Base-by-base conservation (phyloP, 2,888 invertebrate genomes). In the Limnephilus auricula region DNA sequence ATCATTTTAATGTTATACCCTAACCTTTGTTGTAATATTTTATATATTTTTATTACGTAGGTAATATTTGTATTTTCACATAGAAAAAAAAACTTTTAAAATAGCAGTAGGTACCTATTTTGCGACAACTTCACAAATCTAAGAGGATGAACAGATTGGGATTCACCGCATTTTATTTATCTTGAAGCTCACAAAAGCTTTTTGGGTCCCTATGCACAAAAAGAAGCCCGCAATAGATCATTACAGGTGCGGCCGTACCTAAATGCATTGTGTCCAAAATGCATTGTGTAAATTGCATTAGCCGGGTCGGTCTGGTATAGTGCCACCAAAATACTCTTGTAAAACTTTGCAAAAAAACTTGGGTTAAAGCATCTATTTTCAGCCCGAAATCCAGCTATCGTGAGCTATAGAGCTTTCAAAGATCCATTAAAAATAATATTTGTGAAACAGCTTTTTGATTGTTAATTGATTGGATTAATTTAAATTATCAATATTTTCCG, bases 221-320 rank as follows among this genome's bases (percentile, higher is more conserved):
- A 91, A 90, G 84, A 91, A 65, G 37, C 84, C 84, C 86, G 89
- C 90, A 90, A 92, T 91, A 89, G 92, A 92, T 92, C 90, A 92
- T 79, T 92, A 92, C 92, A 92, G 92, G 92, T 92, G 92, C 91
- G 80, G 88, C 90, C 87, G n/a, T 84, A 90, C 90, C 90, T 86
- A 90, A 79, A 40, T 65, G 80, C 87, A 89, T 89, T 90, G 90
- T 92, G 80, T 79, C 84, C 82, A 12, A 88, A 80, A 25, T 65
- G 92, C 86, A 92, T 92, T 92, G 92, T 92, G 92, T 86, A 90
- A 91, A 92, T 92, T 91, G 92, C 92, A 90, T 92, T 90, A 91
- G 87, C 82, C 37, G 80, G 37, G 37, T 65, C 89, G 79, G 89
- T 34, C 40, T 50, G 31, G 65, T 65, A 87, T 87, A 87, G 87